Conservation (phyloP, 2,888 invertebrate species). For the Gastrophysa polygoni region DNA sequence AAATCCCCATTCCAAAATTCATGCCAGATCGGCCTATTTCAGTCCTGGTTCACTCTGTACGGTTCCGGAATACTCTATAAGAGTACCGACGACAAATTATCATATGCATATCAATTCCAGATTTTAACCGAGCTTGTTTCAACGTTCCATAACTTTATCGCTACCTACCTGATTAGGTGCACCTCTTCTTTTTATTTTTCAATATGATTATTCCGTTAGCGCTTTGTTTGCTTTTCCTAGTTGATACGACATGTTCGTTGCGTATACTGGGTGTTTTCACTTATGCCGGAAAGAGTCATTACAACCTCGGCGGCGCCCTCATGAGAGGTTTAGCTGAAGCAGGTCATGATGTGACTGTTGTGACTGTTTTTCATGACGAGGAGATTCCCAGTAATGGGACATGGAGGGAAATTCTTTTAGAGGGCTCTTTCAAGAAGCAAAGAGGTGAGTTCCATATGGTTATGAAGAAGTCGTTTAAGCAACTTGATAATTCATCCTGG, state of each 20-base stretch:
- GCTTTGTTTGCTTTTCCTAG: not conserved
- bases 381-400: constrained; percentile 7
- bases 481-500: too few species aligned
- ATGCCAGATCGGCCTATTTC: too few species aligned
- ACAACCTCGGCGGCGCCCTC: constrained; percentile 12
- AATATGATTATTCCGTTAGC: not conserved
- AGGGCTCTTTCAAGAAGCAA: not conserved
- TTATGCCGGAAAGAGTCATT: constrained; percentile 7
- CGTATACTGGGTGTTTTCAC: constrained; percentile 8
- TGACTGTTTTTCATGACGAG: constrained; percentile 1
- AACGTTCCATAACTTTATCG: too few species aligned
- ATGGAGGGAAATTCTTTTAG: constrained; percentile 13
- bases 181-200: too few species aligned
- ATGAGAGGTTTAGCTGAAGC: constrained; percentile 11
- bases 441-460: not conserved
- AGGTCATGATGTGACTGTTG: constrained; percentile 20
- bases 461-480: too few species aligned
- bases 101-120: too few species aligned
- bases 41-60: too few species aligned
- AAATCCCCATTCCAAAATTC: too few species aligned
- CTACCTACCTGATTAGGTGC: too few species aligned
- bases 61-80: too few species aligned
- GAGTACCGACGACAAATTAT: too few species aligned
- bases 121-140: too few species aligned
- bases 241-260: not conserved